These are phyloP conservation scores for Heliconius erato DNA, from an alignment of 2,888 invertebrate species.

Conservation along the genomic window DNA sequence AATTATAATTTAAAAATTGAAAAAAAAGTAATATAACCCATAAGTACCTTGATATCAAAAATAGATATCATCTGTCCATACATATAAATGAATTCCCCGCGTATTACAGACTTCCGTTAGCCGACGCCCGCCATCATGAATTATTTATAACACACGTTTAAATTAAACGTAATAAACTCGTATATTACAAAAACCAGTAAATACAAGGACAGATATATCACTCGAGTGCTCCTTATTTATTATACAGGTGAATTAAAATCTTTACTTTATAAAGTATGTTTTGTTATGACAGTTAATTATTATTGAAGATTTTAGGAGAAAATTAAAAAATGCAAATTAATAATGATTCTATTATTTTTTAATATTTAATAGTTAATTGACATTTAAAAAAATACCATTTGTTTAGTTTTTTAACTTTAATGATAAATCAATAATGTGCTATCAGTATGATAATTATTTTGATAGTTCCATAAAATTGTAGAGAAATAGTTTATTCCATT, in stretches of 20 bases:
- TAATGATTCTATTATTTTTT: too few species aligned
- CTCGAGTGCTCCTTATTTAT: not conserved
- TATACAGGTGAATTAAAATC: not conserved
- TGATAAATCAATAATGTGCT: too few species aligned
- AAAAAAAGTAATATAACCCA: not conserved
- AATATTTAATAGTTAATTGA: too few species aligned
- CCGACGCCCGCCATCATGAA: conserved; percentile 13
- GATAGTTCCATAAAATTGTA: too few species aligned
- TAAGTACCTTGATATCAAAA: not conserved
- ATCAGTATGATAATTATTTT: too few species aligned
- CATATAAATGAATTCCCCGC: not conserved
- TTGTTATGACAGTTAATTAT: too few species aligned
- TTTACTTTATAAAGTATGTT: too few species aligned
- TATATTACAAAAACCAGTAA: conserved; percentile 22
- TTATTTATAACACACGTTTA: conserved; percentile 2
- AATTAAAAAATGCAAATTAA: too few species aligned
- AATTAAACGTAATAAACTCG: conserved; percentile 14
- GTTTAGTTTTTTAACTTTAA: too few species aligned
- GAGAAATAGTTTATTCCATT: too few species aligned
- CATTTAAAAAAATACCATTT: too few species aligned
- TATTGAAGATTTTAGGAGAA: too few species aligned
- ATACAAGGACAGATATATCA: conserved; percentile 6
- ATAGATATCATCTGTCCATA: conserved; percentile 6
- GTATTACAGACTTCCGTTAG: conserved; percentile 20
- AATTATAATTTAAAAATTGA: not conserved